These are phyloP conservation scores for Drosophila eohydei DNA, from an alignment of 2,888 invertebrate species.

Conservation along the genomic window DNA sequence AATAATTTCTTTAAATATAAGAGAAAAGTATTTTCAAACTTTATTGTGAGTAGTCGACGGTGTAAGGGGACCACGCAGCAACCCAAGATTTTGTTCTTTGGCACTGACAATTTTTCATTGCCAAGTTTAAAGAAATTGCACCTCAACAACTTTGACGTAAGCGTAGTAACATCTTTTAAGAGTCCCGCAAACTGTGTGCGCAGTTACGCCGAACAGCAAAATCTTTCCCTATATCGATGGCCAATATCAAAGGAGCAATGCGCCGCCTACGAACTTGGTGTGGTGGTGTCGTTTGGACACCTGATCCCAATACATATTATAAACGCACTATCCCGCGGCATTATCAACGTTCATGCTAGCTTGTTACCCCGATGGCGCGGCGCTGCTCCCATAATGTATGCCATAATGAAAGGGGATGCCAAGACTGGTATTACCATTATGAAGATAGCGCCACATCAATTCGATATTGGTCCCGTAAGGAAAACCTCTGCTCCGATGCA, in stretches of 20 bases:
- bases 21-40: slow-evolving; percentile 66
- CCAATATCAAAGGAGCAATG: slow-evolving; percentile 85
- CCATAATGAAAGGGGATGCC: slow-evolving; percentile 92
- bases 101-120: slow-evolving; percentile 93
- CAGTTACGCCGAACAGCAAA: slow-evolving; percentile 87
- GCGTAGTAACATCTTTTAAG: slow-evolving; percentile 90
- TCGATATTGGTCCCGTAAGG: slow-evolving; percentile 90
- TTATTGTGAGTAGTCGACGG: slow-evolving; percentile 7
- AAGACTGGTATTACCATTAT: slow-evolving; percentile 94
- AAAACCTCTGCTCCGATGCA: background rate
- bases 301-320: slow-evolving; percentile 92
- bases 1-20: slow-evolving; percentile 79
- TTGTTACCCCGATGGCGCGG: slow-evolving; percentile 96
- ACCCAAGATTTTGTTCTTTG: slow-evolving; percentile 91
- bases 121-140: slow-evolving; percentile 87
- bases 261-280: slow-evolving; percentile 90
- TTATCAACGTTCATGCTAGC: slow-evolving; percentile 97
- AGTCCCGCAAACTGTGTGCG: slow-evolving; percentile 88
- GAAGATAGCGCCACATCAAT: slow-evolving; percentile 92
- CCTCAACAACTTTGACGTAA: slow-evolving; percentile 86
- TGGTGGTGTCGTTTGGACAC: slow-evolving; percentile 97
- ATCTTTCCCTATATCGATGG: slow-evolving; percentile 89
- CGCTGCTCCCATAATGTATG: slow-evolving; percentile 95
- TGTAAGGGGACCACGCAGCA: slow-evolving; percentile 19
- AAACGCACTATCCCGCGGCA: slow-evolving; percentile 93